Base-by-base conservation (phyloP, 2,797 vertebrate genomes). In the Channa striata region DNA sequence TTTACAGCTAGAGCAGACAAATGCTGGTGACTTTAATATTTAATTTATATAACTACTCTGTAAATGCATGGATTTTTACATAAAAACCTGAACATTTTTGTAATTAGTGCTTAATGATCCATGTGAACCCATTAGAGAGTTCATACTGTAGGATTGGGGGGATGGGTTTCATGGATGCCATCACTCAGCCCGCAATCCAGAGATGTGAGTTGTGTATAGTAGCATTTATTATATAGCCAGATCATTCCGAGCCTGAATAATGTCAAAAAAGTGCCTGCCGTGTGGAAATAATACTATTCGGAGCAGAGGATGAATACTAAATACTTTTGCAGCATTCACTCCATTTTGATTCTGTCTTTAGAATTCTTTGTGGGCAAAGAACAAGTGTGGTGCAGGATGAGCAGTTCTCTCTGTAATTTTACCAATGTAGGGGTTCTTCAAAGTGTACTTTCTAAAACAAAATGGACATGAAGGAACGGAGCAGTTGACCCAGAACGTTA, bases 221-320 rank as follows among this genome's bases (percentile, higher is more conserved):
- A 36, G 68, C 6, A 30, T 30, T 80, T 76, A 53, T 68, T 75
- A 85, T 78, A 56, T 54, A 67, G 52, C 54, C 8, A 30, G 82
- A 74, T 83, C 61, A 68, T 79, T 74, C 66, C 64, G 63, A 43
- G 39, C 40, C 70, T 88, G 67, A 89, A 87, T 88, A 84, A 90
- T 87, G 72, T 74, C 84, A 56, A 80, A 75, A 72, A 72, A 59
- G 66, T 42, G 58, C n/a, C 77, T 81, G 59, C 80, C 78, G 68
- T 82, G 82, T 85, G 77, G 68, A 83, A 75, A 80, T 72, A 87
- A 71, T 80, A 71, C 62, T 33, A 58, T 72, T 82, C 70, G 63
- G 73, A 76, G 42, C n/a, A 23, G 62, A 54, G 34, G 53, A 73
- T 82, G 72, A 79, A 76, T 72, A 64, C 69, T 52, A 33, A 83